These are phyloP conservation scores for Hoplias malabaricus DNA, from an alignment of 2,113 vertebrate genomes.

Conservation along the genomic window DNA sequence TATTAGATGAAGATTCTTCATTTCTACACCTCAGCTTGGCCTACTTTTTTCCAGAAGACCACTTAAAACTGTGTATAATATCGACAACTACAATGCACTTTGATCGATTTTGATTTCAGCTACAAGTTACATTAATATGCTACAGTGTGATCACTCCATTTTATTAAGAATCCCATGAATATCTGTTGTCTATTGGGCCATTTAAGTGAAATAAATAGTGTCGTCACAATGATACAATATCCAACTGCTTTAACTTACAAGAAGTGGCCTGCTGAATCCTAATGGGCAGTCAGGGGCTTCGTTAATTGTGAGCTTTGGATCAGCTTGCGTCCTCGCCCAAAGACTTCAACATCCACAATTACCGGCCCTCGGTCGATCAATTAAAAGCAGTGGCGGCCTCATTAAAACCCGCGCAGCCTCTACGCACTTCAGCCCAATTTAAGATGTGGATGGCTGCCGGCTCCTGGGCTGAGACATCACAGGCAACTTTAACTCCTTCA, in stretches of 20 bases:
- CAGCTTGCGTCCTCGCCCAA: conserved; percentile 34
- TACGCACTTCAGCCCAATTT: conserved; percentile 46
- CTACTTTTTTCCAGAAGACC: no score
- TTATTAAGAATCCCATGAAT: neutral
- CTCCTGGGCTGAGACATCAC: conserved; percentile 37
- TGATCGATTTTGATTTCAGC: no score
- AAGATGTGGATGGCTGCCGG: conserved; percentile 43
- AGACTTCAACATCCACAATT: conserved; percentile 53
- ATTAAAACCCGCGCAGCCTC: conserved; percentile 40
- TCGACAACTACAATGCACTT: no score
- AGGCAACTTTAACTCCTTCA: neutral
- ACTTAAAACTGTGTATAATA: no score
- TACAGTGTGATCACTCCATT: conserved; percentile 1
- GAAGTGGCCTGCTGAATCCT: conserved; percentile 27
- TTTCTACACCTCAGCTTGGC: no score
- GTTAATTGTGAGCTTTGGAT: conserved; percentile 43
- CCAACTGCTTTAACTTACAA: neutral
- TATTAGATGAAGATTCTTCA: no score
- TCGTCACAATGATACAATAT: neutral
- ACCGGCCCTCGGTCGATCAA: conserved; percentile 51
- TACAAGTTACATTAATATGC: no score
- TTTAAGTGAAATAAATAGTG: neutral
- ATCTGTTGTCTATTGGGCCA: neutral
- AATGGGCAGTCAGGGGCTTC: conserved; percentile 25
- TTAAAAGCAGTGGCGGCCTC: conserved; percentile 54